Percentiles rank a stretch among this genome's conserved stretches.
These are phyloP conservation scores for Carollia perspicillata DNA, from an alignment of 2,113 vertebrate genomes.

Conservation along the genomic window DNA sequence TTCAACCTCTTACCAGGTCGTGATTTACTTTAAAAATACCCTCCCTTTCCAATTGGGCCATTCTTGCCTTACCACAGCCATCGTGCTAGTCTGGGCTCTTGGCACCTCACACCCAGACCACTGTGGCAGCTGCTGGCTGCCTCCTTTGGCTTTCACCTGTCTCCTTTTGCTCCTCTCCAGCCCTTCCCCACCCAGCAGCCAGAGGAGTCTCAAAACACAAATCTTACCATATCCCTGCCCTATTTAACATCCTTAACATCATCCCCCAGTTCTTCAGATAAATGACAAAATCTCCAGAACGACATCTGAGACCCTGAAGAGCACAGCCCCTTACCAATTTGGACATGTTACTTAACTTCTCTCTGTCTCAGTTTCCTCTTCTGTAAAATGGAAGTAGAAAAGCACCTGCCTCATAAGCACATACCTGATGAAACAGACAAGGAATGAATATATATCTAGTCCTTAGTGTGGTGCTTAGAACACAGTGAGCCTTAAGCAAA, in stretches of 20 bases:
- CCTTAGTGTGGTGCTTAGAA: background rate
- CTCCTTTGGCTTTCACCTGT: background rate
- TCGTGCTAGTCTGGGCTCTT: accelerated
- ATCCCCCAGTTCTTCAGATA: background rate
- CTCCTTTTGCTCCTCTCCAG: background rate
- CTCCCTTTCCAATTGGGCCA: background rate
- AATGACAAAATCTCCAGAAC: background rate
- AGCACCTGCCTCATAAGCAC: background rate
- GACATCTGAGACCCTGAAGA: background rate
- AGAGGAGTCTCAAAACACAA: background rate
- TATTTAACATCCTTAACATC: background rate
- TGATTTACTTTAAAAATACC: background rate
- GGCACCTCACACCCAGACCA: background rate
- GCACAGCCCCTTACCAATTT: background rate
- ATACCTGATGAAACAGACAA: background rate
- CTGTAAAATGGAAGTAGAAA: background rate
- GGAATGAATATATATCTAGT: background rate
- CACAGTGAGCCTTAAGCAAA: background rate
- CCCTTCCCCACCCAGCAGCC: background rate
- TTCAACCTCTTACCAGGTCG: background rate
- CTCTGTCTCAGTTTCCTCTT: background rate
- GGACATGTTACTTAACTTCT: background rate
- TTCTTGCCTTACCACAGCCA: background rate
- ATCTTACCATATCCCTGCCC: background rate
- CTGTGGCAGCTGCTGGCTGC: background rate